phyloP scores from a whole-genome alignment of 2,113 vertebrate species.

The Periophthalmodon schlosseri region DNA sequence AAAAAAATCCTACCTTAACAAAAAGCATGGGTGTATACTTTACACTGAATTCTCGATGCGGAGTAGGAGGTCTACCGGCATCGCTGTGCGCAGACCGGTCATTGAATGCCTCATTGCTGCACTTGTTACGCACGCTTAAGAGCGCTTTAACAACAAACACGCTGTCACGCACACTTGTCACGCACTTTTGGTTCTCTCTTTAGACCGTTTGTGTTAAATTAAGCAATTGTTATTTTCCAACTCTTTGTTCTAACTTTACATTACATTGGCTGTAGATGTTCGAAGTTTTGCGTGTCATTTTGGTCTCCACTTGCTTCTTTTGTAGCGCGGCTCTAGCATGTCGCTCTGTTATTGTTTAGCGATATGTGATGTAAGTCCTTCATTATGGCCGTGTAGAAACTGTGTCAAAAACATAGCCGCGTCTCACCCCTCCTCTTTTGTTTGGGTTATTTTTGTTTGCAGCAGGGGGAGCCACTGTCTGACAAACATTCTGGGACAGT shows the following conservation, averaged over 20 bases:
- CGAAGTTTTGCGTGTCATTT: background rate
- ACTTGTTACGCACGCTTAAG: background rate
- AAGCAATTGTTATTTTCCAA: background rate
- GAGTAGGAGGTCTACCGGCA: constrained; percentile 45
- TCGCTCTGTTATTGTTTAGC: background rate
- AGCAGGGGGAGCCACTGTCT: constrained; percentile 76
- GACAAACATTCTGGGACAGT: constrained; percentile 47
- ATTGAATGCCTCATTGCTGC: constrained; percentile 23
- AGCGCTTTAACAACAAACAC: background rate
- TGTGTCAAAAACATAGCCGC: constrained; percentile 37
- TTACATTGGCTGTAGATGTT: background rate
- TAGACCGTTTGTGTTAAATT: background rate
- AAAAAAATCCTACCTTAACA: background rate
- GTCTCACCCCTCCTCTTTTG: constrained; percentile 8
- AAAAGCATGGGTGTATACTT: background rate
- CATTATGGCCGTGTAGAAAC: constrained; percentile 19
- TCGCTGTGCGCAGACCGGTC: constrained; percentile 26
- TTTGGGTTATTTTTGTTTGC: constrained; percentile 26
- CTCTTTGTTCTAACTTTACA: background rate
- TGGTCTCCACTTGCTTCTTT: background rate
- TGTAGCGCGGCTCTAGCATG: background rate
- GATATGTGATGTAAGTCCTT: background rate
- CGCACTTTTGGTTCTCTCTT: background rate
- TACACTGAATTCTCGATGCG: constrained; percentile 1
- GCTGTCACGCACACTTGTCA: background rate